Base-by-base conservation (phyloP, 2,113 vertebrate species). In the Dunckerocampus dactyliophorus region DNA sequence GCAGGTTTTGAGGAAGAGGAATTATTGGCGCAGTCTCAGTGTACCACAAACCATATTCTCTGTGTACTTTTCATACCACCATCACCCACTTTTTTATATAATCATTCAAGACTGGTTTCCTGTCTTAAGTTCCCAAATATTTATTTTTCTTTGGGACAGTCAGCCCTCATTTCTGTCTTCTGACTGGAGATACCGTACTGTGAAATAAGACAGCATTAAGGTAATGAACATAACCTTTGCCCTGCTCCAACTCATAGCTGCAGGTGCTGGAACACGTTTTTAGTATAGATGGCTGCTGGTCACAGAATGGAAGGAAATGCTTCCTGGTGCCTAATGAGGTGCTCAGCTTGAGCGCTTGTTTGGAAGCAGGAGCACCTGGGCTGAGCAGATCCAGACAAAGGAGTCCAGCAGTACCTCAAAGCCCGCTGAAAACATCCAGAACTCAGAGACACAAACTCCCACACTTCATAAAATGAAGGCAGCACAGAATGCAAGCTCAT, bases 401-500 rank as follows among this genome's bases (percentile, higher is more conserved):
- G 69, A 72, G 77, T 84, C 69, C 79, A 69, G 67, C 75, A 42
- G 58, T 71, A 73, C 56, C 59, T 72, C 60, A 64, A 81, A 71
- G 67, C 77, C 76, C 77, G 72, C 82, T 83, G 43, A 81, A 85
- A 72, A 81, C 77, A 82, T 76, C 70, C 76, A 71, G 51, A 81
- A 72, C 71, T 72, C 76, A 73, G 67, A 39, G 59, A 81, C 74
- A 79, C 75, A 82, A 82, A 79, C 82, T 80, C 82, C 83, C 80
- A 87, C 82, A 86, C 84, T 82, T 82, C 65, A 84, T 86, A 84
- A 84, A 87, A 75, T 71, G 74, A 84, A 83, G 79, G 66, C 71
- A 81, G 73, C 77, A 77, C 63, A 67, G 66, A 86, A 77, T 68
- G 71, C 20, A 37, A 72, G 75, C 62, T 73, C 74, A 62, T 77